Evolutionary conservation across 2,888 invertebrate genomes (phyloP).

Genomic region (Cerastis rubricosa): DNA sequence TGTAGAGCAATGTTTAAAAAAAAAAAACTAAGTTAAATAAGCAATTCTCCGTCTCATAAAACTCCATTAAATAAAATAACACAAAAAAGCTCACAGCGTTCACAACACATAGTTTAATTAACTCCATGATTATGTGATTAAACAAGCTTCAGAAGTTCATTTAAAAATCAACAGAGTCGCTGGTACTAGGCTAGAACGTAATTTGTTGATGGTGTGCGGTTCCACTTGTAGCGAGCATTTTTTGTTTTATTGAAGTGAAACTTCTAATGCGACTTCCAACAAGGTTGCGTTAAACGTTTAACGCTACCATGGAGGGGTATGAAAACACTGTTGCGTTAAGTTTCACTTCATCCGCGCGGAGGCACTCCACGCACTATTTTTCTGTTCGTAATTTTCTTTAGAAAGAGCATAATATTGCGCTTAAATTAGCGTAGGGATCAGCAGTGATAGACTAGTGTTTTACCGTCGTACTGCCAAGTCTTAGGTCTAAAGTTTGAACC

Average conservation of each 20-base stretch:
- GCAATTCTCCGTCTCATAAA: neutral
- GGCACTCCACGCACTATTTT: too few relatives aligned
- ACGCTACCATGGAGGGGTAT: too few relatives aligned
- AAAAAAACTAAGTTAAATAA: neutral
- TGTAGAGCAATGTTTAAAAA: too few relatives aligned
- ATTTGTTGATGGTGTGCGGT: constrained; percentile 63
- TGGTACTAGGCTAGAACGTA: constrained; percentile 43
- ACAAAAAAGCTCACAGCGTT: constrained; percentile 8
- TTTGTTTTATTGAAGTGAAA: too few relatives aligned
- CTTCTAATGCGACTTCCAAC: too few relatives aligned
- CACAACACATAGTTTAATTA: constrained; percentile 51
- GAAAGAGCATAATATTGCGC: neutral
- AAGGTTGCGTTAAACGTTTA: too few relatives aligned
- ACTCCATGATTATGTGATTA: constrained; percentile 69
- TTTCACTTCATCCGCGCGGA: too few relatives aligned
- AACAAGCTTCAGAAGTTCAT: constrained; percentile 72
- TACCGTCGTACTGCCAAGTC: too few relatives aligned
- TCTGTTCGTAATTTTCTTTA: neutral
- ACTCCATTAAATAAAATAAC: constrained; percentile 18
- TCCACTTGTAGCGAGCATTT: constrained; percentile 54
- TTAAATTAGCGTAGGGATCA: too few relatives aligned
- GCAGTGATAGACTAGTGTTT: too few relatives aligned
- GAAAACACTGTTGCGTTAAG: too few relatives aligned
- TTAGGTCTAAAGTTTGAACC: too few relatives aligned
- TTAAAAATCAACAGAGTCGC: constrained; percentile 79